These are phyloP conservation scores for Sciurus carolinensis DNA, from an alignment of 2,797 vertebrate species.

Conservation along the genomic window DNA sequence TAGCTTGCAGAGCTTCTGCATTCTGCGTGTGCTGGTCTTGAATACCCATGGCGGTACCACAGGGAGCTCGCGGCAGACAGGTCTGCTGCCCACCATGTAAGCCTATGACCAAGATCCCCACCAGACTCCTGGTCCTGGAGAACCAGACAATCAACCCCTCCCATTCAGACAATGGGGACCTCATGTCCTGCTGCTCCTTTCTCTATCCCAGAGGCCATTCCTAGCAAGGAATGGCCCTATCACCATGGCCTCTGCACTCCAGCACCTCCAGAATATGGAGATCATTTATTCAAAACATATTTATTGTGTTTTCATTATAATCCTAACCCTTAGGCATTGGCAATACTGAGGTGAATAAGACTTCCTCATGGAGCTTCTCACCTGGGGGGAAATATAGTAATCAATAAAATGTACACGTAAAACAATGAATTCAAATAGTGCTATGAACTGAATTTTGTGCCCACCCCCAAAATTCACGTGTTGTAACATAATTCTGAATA, in stretches of 20 bases:
- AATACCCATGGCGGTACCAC: too few relatives aligned
- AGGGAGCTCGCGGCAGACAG: too few relatives aligned
- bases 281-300: slow-evolving; percentile 1
- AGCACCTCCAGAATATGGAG: neutral
- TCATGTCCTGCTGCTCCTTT: too few relatives aligned
- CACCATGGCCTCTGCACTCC: neutral
- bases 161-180: neutral
- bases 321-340: neutral
- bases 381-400: neutral
- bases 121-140: neutral
- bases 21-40: neutral
- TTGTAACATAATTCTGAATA: neutral
- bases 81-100: neutral
- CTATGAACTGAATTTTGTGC: neutral
- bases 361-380: neutral
- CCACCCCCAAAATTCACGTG: neutral
- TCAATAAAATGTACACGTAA: neutral
- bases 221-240: neutral
- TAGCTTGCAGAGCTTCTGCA: neutral
- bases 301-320: neutral
- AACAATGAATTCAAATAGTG: neutral
- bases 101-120: fast-evolving
- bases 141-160: fast-evolving
- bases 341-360: neutral
- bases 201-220: neutral